Evolutionary conservation across 2,888 invertebrate genomes (phyloP).

Genomic region (Agapostemon virescens): DNA sequence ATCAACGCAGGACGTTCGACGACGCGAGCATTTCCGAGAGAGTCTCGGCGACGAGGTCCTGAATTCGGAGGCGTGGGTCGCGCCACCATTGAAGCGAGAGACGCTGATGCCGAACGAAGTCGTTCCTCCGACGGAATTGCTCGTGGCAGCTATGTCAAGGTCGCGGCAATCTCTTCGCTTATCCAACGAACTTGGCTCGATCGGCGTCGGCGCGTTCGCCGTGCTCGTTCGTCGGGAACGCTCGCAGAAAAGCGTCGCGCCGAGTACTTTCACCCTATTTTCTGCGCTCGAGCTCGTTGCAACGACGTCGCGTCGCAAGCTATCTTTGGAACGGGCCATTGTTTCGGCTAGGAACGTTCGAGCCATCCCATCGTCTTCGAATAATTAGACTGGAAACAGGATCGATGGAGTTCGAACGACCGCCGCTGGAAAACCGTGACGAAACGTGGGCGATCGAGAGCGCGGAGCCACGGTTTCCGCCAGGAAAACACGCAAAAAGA

Average conservation of each 20-base stretch:
- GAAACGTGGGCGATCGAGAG: background rate
- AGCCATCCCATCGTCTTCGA: background rate
- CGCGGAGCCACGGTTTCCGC: too few relatives aligned
- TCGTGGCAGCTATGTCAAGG: slow-evolving; percentile 46
- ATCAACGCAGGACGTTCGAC: background rate
- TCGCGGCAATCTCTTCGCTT: slow-evolving; percentile 27
- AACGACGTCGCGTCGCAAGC: background rate
- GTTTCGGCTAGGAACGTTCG: background rate
- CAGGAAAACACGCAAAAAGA: too few relatives aligned
- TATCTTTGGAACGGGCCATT: background rate
- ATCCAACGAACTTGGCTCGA: slow-evolving; percentile 41
- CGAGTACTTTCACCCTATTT: slow-evolving; percentile 31
- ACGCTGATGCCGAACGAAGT: slow-evolving; percentile 27
- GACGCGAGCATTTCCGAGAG: background rate
- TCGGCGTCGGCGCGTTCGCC: slow-evolving; percentile 21
- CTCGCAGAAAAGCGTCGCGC: slow-evolving; percentile 24
- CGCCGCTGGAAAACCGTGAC: background rate
- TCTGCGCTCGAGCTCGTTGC: background rate
- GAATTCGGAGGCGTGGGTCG: slow-evolving; percentile 30
- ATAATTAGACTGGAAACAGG: background rate
- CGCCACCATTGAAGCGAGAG: slow-evolving; percentile 11
- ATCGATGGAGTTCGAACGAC: background rate
- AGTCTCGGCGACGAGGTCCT: background rate
- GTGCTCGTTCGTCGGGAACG: slow-evolving; percentile 20
- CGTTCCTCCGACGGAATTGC: slow-evolving; percentile 32